Evolutionary conservation across 2,888 invertebrate genomes (phyloP).

Genomic region (Catocala nupta): DNA sequence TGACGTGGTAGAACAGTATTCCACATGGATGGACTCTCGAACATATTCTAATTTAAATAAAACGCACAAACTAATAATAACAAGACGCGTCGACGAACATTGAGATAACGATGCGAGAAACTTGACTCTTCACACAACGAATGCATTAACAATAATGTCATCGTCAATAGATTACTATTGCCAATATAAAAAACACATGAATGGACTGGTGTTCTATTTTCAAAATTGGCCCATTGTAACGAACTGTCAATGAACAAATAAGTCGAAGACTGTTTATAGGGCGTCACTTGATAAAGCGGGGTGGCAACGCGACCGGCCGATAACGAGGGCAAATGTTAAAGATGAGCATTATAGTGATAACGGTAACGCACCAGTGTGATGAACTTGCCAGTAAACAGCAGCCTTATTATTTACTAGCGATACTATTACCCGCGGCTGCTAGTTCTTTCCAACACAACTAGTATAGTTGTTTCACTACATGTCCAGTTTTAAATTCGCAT

Average conservation of each 20-base stretch:
- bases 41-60: neutral
- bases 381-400: constrained; percentile 77
- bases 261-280: constrained; percentile 70
- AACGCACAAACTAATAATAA: neutral
- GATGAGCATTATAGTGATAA: constrained; percentile 77
- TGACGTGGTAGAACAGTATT: too few relatives aligned
- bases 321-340: constrained; percentile 79
- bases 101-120: constrained; percentile 29
- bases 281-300: constrained; percentile 73
- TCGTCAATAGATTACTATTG: constrained; percentile 44
- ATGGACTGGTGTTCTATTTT: constrained; percentile 52
- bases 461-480: too few relatives aligned
- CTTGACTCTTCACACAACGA: constrained; percentile 31
- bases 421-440: too few relatives aligned
- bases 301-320: constrained; percentile 76
- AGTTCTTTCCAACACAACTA: too few relatives aligned
- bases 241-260: constrained; percentile 73
- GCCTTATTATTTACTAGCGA: constrained; percentile 58
- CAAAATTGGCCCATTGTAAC: constrained; percentile 59
- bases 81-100: neutral
- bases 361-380: constrained; percentile 74
- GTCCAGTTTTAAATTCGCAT: too few relatives aligned
- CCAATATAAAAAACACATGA: constrained; percentile 41
- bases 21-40: too few relatives aligned
- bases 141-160: constrained; percentile 40